Evolutionary conservation across 2,797 vertebrate genomes (phyloP).

Genomic region (Chiloscyllium punctatum): DNA sequence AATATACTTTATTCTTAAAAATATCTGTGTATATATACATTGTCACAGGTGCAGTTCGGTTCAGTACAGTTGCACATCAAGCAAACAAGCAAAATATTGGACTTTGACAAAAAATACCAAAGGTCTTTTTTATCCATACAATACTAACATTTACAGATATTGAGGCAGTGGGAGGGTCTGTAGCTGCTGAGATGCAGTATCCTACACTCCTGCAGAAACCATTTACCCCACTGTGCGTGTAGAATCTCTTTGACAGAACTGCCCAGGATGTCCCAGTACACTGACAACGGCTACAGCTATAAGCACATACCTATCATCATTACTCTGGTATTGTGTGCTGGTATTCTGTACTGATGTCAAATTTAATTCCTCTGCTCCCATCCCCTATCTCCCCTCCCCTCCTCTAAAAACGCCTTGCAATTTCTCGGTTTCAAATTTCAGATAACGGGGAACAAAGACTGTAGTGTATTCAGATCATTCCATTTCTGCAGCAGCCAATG

Average conservation of each 20-base stretch:
- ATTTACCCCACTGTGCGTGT: not conserved
- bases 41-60: too few species aligned
- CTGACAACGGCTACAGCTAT: not conserved
- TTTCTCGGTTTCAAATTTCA: not conserved
- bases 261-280: not conserved
- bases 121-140: too few species aligned
- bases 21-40: too few species aligned
- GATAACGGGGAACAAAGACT: not conserved
- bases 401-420: not conserved
- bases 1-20: too few species aligned
- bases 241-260: not conserved
- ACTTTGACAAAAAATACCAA: too few species aligned
- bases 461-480: not conserved
- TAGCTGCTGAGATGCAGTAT: too few species aligned
- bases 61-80: too few species aligned
- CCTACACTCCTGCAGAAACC: not conserved
- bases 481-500: not conserved
- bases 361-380: not conserved
- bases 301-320: not conserved
- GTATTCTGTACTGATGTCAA: not conserved
- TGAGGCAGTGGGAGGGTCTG: too few species aligned
- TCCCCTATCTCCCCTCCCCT: not conserved
- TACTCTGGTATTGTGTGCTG: not conserved
- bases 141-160: too few species aligned
- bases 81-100: too few species aligned